Evolutionary conservation across 1,140 invertebrate genomes (phyloP), one percentile per base, ranked within the genome.

Genomic region (Papilio dardanus): DNA sequence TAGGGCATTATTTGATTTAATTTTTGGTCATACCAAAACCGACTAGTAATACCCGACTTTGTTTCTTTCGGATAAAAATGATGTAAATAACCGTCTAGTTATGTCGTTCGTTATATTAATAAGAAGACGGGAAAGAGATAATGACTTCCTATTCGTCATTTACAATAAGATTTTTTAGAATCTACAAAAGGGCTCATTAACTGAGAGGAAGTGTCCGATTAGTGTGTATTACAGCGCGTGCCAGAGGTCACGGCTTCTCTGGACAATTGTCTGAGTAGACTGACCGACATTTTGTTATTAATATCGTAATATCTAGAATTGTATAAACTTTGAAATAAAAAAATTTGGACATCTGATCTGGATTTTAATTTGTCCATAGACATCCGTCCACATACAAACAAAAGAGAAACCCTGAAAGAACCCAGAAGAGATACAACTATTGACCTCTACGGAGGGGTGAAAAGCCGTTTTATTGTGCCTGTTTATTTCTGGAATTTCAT

Each of bases 201-300:
- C 35, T 74, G 58, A 83, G 77, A 82, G 86, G 85, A 88, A 84
- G 75, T 79, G 76, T 40, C 77, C 81, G 82, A 83, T 88, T 88
- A 88, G 67, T 79, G 79, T 73, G 76, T 74, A 75, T 77, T 80
- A 79, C 76, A 74, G 77, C 75, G 35, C 76, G 85, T 86, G 85
- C 81, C 85, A 88, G 77, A 89, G 88, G 84, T 85, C 85, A 82
- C 74, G 71, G 77, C 58, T 81, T 78, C 73, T 74, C 58, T 35
- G 73, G 76, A 46, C 73, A 77, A 77, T 77, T 77, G 76, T 31
- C 24, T 71, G 33, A 37, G 46, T 58, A 66, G 66, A 74, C 74
- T 67, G 73, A 67, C 67, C 76, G 37, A 35, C 19, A 69, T 40
- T 69, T 69, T 6, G 19, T 42, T 69, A 42, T 5, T n/a, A 19